phyloP scores from a whole-genome alignment of 2,888 invertebrate species.

The Conistra vaccinii region DNA sequence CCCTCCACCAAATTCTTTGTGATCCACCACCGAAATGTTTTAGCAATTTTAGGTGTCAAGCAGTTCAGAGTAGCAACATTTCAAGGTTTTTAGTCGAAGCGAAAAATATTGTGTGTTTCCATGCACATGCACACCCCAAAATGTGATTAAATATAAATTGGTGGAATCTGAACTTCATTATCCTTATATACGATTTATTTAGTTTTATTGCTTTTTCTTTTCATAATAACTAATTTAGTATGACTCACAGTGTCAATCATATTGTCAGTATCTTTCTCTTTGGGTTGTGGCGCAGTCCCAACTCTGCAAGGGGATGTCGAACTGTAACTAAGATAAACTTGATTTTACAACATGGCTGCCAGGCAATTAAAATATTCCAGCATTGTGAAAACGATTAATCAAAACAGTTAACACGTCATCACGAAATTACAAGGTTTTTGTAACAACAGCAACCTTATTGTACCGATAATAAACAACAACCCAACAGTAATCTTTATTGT shows the following conservation, averaged over 20 bases:
- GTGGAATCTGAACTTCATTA: slow-evolving; percentile 9
- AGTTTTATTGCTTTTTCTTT: neutral
- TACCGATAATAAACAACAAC: neutral
- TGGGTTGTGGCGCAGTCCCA: slow-evolving; percentile 87
- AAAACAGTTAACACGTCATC: neutral
- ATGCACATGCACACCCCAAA: slow-evolving; percentile 44
- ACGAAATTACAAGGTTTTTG: neutral
- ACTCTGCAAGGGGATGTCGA: slow-evolving; percentile 91
- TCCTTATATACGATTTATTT: neutral
- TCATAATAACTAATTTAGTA: neutral
- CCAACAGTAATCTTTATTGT: neutral
- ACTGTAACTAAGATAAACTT: slow-evolving; percentile 81
- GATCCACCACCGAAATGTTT: slow-evolving; percentile 62
- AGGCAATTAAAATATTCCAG: neutral
- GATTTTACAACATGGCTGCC: slow-evolving; percentile 24
- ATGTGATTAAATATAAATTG: neutral
- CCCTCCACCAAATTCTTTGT: slow-evolving; percentile 46
- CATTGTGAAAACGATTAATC: neutral
- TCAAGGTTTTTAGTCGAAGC: slow-evolving; percentile 8
- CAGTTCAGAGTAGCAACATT: slow-evolving; percentile 19
- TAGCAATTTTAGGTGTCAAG: slow-evolving; percentile 41
- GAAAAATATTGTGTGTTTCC: slow-evolving; percentile 17
- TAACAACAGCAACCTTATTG: neutral
- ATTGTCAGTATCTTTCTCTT: slow-evolving; percentile 75
- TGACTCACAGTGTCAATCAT: slow-evolving; percentile 73